Base-by-base conservation (phyloP, 2,888 invertebrate genomes). In the Drosophila leonis region DNA sequence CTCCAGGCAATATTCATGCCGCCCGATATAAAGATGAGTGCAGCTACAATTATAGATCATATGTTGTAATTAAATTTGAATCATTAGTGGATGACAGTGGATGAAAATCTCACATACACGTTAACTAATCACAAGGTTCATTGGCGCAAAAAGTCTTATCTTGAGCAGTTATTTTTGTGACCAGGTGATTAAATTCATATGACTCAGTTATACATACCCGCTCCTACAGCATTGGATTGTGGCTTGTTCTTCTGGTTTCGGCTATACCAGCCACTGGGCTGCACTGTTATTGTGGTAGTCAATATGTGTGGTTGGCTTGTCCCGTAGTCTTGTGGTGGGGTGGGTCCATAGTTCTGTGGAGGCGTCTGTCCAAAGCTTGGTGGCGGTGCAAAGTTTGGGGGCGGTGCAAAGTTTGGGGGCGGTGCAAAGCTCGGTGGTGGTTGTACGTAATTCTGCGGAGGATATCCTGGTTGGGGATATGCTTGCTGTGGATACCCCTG, bases 1-100 rank as follows among this genome's bases (percentile, higher is more conserved):
- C 78, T 66, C 86, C 88, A 90, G 33, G 88, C 90, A 15, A 91
- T 87, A 41, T 81, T 91, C 90, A 91, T 88, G 46, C 92, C 92
- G 31, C 90, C 92, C 13, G 91, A 85, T 1, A 83, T 0, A 33
- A 91, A 88, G 55, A 91, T 83, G 1, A 90, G 64, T 0, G 69
- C 27, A 59, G 78, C 92, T 92, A 35, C 6, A 64, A 65, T 5
- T 2, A 51, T n/a, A 46, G 39, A 18, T 2, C 3, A 27, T 20
- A 1, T 18, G 3, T 51, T 35, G 9, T 8, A 37, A 13, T 31
- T 9, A 13, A 42, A 4, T 12, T 49, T 4, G 4, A 29, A 18
- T 1, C 27, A 42, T 29, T 15, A 35, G 7, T 42, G 24, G 35
- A 31, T 29, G 10, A 15, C 44, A n/a, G n/a, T n/a, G n/a, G n/a